Evolutionary conservation across 2,797 vertebrate species (phyloP).

Genomic region (Hybognathus amarus): DNA sequence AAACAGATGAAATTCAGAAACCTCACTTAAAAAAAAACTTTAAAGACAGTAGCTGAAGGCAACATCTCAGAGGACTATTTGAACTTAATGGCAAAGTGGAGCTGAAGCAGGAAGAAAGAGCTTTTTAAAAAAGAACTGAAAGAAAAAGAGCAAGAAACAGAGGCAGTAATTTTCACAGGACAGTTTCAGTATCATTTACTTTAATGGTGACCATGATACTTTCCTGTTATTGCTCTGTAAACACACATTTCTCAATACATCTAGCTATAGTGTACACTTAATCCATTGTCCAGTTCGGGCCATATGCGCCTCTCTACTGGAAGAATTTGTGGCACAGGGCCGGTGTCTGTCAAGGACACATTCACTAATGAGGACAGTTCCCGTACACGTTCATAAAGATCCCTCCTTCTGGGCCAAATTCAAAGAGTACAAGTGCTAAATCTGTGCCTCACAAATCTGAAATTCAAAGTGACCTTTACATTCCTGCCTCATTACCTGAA

Average conservation of each 20-base stretch:
- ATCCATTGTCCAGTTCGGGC: background rate
- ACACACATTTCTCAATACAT: slow-evolving; percentile 17
- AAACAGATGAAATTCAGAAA: slow-evolving; percentile 13
- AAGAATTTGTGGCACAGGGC: slow-evolving; percentile 2
- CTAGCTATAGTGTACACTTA: background rate
- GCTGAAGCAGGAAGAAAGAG: background rate
- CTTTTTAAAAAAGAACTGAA: background rate
- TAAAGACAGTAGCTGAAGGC: slow-evolving; percentile 27
- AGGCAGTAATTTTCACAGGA: slow-evolving; percentile 25
- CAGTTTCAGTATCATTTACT: slow-evolving; percentile 24
- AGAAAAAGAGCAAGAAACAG: slow-evolving; percentile 3
- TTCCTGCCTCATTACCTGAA: slow-evolving; percentile 37
- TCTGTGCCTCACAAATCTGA: background rate
- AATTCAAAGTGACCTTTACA: slow-evolving; percentile 43
- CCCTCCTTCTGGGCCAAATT: slow-evolving; percentile 28
- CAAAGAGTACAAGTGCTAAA: slow-evolving; percentile 23
- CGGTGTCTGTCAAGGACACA: slow-evolving; percentile 43
- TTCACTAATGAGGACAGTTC: slow-evolving; percentile 46
- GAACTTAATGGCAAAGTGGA: slow-evolving; percentile 15
- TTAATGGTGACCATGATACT: background rate
- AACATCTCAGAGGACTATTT: slow-evolving; percentile 34
- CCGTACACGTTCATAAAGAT: slow-evolving; percentile 43
- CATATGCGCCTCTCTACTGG: background rate
- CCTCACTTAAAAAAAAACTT: slow-evolving; percentile 37
- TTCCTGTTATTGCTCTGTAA: slow-evolving; percentile 22